phyloP scores from a whole-genome alignment of 2,113 vertebrate species.

The Ailurus styani region DNA sequence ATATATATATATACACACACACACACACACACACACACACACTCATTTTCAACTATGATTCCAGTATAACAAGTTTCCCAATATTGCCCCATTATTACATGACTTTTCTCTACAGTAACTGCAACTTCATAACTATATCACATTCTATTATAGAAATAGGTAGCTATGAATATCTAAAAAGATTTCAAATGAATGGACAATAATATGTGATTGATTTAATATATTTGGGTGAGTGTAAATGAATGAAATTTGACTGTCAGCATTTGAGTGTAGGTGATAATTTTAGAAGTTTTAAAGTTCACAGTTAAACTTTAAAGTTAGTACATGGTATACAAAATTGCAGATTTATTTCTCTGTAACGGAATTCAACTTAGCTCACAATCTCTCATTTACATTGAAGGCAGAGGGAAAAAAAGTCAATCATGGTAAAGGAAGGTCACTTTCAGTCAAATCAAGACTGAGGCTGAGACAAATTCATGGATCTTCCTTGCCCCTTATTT shows the following conservation, averaged over 20 bases:
- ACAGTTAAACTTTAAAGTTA: not conserved
- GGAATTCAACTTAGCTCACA: not conserved
- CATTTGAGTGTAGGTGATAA: not conserved
- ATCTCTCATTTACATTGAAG: not conserved
- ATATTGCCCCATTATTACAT: not conserved
- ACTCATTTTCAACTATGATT: not conserved
- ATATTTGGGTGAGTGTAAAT: not conserved
- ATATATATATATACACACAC: too few species aligned
- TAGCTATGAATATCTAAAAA: not conserved
- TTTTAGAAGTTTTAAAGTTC: not conserved
- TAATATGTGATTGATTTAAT: not conserved
- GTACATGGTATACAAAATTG: not conserved
- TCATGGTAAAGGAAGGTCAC: not conserved
- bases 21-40: too few species aligned
- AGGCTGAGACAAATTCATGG: not conserved
- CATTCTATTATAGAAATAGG: not conserved
- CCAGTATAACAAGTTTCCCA: not conserved
- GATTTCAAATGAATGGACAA: not conserved
- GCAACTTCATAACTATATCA: not conserved
- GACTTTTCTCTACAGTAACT: not conserved
- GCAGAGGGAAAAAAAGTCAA: not conserved
- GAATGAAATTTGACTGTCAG: not conserved
- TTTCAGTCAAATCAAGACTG: not conserved
- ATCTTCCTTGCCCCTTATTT: not conserved
- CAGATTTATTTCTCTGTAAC: not conserved